A percentile compares a stretch with the other conserved stretches of the same genome.
Conservation (phyloP, 2,888 invertebrate species). For the Sclerodermus sp. region DNA sequence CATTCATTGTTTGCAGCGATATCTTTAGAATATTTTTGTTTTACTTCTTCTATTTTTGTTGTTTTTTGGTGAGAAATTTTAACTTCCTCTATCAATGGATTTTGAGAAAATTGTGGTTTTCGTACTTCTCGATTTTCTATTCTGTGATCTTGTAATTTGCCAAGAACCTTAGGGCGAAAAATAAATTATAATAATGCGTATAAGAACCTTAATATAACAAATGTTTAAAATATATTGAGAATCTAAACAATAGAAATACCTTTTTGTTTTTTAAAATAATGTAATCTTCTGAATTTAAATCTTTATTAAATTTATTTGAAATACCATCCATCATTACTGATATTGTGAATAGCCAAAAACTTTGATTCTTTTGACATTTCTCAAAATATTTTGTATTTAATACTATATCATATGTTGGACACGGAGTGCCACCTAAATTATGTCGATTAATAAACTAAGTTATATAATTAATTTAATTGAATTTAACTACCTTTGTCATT, state of each 20-base stretch:
- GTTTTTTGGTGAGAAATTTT: constrained; percentile 27
- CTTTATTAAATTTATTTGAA: constrained; percentile 76
- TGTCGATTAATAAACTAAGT: not conserved
- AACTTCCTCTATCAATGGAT: constrained; percentile 69
- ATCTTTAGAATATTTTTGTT: constrained; percentile 4
- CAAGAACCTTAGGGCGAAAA: constrained; percentile 65
- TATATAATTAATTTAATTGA: not conserved
- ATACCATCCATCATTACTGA: constrained; percentile 79
- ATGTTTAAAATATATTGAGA: not conserved
- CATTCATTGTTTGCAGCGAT: constrained; percentile 1
- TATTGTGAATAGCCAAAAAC: constrained; percentile 79
- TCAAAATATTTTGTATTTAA: constrained; percentile 76
- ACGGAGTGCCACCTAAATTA: constrained; percentile 57
- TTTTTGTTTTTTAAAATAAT: constrained; percentile 74
- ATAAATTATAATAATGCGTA: not conserved
- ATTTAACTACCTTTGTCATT: constrained; percentile 67
- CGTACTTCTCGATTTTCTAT: constrained; percentile 72
- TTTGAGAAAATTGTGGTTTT: constrained; percentile 53
- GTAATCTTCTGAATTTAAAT: constrained; percentile 68
- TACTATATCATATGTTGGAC: constrained; percentile 81
- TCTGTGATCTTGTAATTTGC: constrained; percentile 73
- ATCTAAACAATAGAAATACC: constrained; percentile 26
- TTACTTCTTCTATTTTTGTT: constrained; percentile 2
- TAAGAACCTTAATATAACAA: not conserved
- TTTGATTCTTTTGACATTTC: constrained; percentile 70